Evolutionary conservation across 2,797 vertebrate genomes (phyloP), one percentile per base, ranked within the genome.

Genomic region (Chloroceryle inda): DNA sequence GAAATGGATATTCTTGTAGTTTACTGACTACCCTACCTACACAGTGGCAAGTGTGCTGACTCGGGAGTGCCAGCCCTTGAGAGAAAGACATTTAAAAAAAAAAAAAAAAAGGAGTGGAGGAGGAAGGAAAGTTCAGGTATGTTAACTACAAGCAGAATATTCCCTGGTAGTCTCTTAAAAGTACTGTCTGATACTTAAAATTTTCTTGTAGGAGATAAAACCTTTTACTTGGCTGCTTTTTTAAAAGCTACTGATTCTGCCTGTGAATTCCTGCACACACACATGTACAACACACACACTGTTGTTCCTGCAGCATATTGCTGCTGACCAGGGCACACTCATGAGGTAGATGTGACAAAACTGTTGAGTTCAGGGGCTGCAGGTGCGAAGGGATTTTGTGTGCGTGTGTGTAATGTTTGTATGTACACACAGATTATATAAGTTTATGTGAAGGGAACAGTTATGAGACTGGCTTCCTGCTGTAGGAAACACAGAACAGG

Each of bases 241-340:
- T 77, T 31, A 17, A 66, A 71, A 47, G 45, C 26, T 37, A 0
- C 38, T 76, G 2, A 27, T 82, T 91, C 27, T 72, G 0, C 20
- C 13, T n/a, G 2, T 37, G 4, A 77, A 33, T 66, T 82, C 50
- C 73, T 88, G 23, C 47, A 27, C 38, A 24, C 5, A 4, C 5
- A 20, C 6, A 2, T 0, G 0, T 37, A 37, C 24, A 64, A 13
- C 4, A 7, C 1, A 1, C 14, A 10, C 6, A 1, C 66, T 68
- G 35, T n/a, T 77, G n/a, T 79, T 31, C 33, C 29, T 7, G 2
- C 53, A 59, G 49, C 1, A 0, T 31, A 3, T 66, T 66, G 38
- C 58, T 78, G 42, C 59, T 85, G 76, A 66, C 33, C 52, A 33
- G 19, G 45, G 45, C 5, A 1, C 11, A 16, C 50, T 82, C 23